phyloP scores from a whole-genome alignment of 1,140 invertebrate species.

The Zaprionus inermis region DNA sequence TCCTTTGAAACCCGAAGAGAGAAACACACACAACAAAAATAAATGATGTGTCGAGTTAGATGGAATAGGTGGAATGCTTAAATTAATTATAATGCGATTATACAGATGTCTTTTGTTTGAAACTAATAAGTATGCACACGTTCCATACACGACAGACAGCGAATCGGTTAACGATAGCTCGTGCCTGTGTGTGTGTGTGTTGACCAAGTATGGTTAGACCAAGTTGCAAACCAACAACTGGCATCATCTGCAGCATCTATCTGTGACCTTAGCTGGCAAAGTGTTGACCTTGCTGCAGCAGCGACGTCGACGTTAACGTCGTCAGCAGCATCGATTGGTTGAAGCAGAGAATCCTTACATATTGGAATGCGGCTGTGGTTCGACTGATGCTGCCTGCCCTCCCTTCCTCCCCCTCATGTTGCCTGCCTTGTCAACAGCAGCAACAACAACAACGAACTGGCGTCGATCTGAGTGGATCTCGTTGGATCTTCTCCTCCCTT shows the following conservation, averaged over 20 bases:
- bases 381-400: slow-evolving; percentile 30
- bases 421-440: slow-evolving; percentile 34
- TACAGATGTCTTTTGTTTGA: slow-evolving; percentile 51
- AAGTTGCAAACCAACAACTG: slow-evolving; percentile 14
- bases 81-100: slow-evolving; percentile 73
- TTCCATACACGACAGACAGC: slow-evolving; percentile 8
- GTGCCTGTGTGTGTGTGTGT: slow-evolving; percentile 5
- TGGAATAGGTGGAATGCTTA: slow-evolving; percentile 44
- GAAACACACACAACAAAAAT: slow-evolving; percentile 9
- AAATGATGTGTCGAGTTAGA: slow-evolving; percentile 4
- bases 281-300: slow-evolving; percentile 67
- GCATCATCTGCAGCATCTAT: slow-evolving; percentile 18
- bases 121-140: slow-evolving; percentile 41
- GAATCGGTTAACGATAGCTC: neutral
- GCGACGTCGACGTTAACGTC: neutral
- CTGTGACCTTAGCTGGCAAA: slow-evolving; percentile 52
- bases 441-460: slow-evolving; percentile 27
- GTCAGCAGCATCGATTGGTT: slow-evolving; percentile 40
- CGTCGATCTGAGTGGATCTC: slow-evolving; percentile 27
- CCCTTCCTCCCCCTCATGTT: slow-evolving; percentile 7
- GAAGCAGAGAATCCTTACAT: slow-evolving; percentile 64
- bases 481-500: slow-evolving; percentile 12
- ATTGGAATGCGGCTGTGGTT: slow-evolving; percentile 77
- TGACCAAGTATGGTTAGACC: slow-evolving; percentile 18
- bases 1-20: slow-evolving; percentile 44